These are phyloP conservation scores for Oncorhynchus clarkii DNA, from an alignment of 2,113 vertebrate species.

Conservation along the genomic window DNA sequence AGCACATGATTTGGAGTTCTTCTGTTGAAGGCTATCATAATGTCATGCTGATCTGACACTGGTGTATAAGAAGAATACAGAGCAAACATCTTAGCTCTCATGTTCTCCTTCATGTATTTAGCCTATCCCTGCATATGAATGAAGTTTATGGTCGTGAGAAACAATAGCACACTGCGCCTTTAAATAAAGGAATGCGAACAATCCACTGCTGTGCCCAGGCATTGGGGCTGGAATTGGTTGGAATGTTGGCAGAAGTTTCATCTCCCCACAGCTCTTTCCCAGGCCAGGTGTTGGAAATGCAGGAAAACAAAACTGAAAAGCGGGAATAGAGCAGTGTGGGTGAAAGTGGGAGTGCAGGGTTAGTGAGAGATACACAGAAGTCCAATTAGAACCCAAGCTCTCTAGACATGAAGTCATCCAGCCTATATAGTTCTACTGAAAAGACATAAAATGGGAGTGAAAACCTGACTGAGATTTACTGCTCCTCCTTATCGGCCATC, in stretches of 20 bases:
- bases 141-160: constrained; percentile 2
- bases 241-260: constrained; percentile 59
- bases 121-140: constrained; percentile 3
- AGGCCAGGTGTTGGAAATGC: constrained; percentile 52
- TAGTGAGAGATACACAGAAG: constrained; percentile 42
- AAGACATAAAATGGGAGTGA: constrained; percentile 18
- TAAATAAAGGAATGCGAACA: constrained; percentile 55
- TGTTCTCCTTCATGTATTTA: too few species aligned
- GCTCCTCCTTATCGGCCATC: constrained; percentile 35
- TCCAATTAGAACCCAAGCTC: constrained; percentile 45
- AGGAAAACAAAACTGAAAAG: constrained; percentile 47
- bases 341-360: constrained; percentile 2
- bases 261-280: constrained; percentile 58
- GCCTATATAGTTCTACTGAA: constrained; percentile 38
- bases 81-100: not conserved
- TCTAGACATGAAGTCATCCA: constrained; percentile 71
- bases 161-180: constrained; percentile 57
- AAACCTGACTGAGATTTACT: constrained; percentile 40
- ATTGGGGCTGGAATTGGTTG: constrained; percentile 57
- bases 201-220: constrained; percentile 62
- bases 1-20: too few species aligned
- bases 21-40: too few species aligned
- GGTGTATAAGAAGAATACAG: not conserved
- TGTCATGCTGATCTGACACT: not conserved
- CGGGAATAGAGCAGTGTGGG: constrained; percentile 19